Base-by-base conservation (phyloP, 2,888 invertebrate genomes). In the Lasioglossum zephyrum region DNA sequence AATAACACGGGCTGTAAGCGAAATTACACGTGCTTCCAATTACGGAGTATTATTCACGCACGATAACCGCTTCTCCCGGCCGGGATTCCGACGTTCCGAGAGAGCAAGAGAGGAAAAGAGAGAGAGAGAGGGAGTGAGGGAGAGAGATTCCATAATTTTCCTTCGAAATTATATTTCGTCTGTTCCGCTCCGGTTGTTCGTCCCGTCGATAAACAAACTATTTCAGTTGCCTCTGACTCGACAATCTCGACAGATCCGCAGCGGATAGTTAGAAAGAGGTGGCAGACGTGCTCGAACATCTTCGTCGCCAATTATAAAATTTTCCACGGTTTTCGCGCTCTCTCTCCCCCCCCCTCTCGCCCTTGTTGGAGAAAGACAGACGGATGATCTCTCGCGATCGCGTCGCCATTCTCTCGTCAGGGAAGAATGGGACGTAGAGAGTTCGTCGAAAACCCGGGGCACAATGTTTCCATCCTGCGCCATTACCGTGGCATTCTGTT, bases 11-110 rank as follows among this genome's bases (percentile, higher is more conserved):
- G 84, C 89, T 90, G 84, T 86, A 85, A 83, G 89, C 86, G 90
- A 91, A 92, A 93, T 93, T 92, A 90, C 90, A 90, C 90, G 89
- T 87, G 87, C 86, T 89, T 82, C 87, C 89, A 91, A 91, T 91
- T 91, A 90, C 88, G 89, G 90, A 74, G 90, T 82, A 90, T 92
- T 92, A 90, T 91, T 87, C 87, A 84, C 81, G 85, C 80, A 77
- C 87, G 86, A 79, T 77, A 82, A 77, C 80, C 73, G 85, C 86
- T 72, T 76, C 75, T 77, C 80, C 75, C 53, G 18, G 44, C n/a
- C 4, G 44, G 60, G 53, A 69, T 60, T 60, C 86, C 80, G 57
- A 22, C 57, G 77, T n/a, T 36, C 47, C 75, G 69, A 22, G 22
- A 70, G 41, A 22, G 11, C 47, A 13, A n/a, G 31, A 41, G 53